Conservation (phyloP, 2,797 vertebrate genomes). For the Triplophysa bombifrons region DNA sequence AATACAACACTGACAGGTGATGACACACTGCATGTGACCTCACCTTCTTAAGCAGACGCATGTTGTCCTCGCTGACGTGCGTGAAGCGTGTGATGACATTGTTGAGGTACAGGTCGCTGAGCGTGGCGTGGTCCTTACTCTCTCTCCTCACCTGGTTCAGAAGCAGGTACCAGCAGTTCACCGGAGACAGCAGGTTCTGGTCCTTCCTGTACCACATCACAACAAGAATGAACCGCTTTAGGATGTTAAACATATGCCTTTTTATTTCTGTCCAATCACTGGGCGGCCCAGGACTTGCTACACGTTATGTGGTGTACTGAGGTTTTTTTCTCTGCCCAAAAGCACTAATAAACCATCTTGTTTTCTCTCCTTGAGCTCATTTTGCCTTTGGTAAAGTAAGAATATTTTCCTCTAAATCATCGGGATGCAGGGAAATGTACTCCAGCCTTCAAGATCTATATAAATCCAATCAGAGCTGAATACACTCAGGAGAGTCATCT, state of each 20-base stretch:
- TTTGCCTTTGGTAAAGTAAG: neutral
- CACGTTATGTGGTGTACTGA: too few species aligned
- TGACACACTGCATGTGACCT: conserved; percentile 30
- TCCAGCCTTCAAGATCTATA: conserved; percentile 15
- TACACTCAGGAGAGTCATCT: neutral
- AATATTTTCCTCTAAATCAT: neutral
- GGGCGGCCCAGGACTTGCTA: too few species aligned
- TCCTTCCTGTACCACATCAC: conserved; percentile 82
- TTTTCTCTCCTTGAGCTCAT: conserved; percentile 4
- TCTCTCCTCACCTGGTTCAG: conserved; percentile 93
- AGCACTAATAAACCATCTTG: conserved; percentile 7
- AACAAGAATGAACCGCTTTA: neutral
- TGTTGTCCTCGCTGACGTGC: conserved; percentile 96
- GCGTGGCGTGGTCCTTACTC: conserved; percentile 95
- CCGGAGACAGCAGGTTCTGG: conserved; percentile 95
- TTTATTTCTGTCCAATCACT: too few species aligned
- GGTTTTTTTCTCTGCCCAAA: too few species aligned
- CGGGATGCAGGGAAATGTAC: conserved; percentile 37
- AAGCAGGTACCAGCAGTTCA: conserved; percentile 98
- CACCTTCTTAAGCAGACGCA: conserved; percentile 98
- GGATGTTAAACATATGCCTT: too few species aligned
- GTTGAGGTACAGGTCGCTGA: conserved; percentile 98
- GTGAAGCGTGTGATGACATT: conserved; percentile 96
- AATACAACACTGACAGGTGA: neutral
- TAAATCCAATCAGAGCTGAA: conserved; percentile 4